phyloP scores from a whole-genome alignment of 2,113 vertebrate genomes.

The Serranochromis macrocephalus region DNA sequence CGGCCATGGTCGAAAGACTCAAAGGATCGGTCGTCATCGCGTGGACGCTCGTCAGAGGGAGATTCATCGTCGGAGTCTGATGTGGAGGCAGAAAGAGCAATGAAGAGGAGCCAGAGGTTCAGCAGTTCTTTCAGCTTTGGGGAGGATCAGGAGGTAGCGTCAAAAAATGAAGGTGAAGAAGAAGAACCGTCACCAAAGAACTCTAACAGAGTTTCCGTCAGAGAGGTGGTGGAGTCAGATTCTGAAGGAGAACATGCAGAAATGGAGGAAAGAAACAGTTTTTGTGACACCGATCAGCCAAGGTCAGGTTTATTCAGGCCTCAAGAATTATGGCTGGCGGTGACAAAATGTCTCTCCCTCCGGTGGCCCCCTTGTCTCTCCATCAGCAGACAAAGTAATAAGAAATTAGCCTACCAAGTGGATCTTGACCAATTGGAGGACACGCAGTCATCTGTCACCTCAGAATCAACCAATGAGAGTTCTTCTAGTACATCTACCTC shows the following conservation, averaged over 20 bases:
- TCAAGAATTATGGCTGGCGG: constrained; percentile 47
- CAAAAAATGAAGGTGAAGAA: neutral
- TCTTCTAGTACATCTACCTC: constrained; percentile 10
- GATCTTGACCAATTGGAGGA: constrained; percentile 25
- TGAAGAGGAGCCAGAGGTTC: constrained; percentile 59
- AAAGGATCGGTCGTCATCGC: neutral
- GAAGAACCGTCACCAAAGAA: neutral
- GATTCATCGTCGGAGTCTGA: neutral
- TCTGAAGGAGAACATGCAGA: neutral
- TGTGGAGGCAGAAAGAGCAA: neutral
- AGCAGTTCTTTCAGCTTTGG: constrained; percentile 50
- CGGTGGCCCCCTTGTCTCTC: constrained; percentile 54
- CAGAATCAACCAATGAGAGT: constrained; percentile 29
- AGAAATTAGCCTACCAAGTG: constrained; percentile 25
- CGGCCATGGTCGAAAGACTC: neutral
- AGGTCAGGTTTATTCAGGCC: constrained; percentile 36
- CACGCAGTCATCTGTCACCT: neutral
- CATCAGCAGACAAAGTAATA: constrained; percentile 27
- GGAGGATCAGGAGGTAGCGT: constrained; percentile 8
- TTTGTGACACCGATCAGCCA: neutral
- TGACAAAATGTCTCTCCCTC: constrained; percentile 56
- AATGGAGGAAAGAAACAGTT: neutral
- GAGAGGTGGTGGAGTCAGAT: neutral
- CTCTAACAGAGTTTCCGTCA: neutral
- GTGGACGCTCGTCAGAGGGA: constrained; percentile 9